A percentile compares a stretch with the other conserved stretches of the same genome.
These are phyloP conservation scores for Actias luna DNA, from an alignment of 2,888 invertebrate species.

Conservation along the genomic window DNA sequence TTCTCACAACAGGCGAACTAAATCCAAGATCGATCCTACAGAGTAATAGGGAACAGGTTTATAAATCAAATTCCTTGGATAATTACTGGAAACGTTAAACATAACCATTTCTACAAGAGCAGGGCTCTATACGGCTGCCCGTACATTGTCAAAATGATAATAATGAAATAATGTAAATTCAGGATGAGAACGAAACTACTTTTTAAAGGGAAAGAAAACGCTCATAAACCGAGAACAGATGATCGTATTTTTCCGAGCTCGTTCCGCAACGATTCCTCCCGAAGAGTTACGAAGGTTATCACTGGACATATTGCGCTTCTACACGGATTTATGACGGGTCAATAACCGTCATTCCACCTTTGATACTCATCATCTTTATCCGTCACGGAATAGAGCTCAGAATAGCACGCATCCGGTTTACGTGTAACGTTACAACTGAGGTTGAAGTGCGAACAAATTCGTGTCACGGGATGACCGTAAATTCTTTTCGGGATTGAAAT, in stretches of 20 bases:
- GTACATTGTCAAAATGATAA: no score
- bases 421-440: background rate
- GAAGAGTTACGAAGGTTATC: conserved; percentile 60
- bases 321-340: conserved; percentile 58
- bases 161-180: background rate
- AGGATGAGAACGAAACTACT: background rate
- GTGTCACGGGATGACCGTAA: conserved; percentile 6
- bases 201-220: background rate
- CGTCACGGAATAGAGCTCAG: background rate
- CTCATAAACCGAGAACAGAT: conserved; percentile 10
- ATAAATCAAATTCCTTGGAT: no score
- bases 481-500: conserved; percentile 1
- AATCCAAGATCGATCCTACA: no score
- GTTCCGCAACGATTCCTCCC: conserved; percentile 13
- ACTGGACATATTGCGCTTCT: conserved; percentile 55
- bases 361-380: background rate
- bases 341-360: conserved; percentile 25
- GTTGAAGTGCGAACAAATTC: background rate
- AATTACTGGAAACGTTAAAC: no score
- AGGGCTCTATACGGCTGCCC: no score
- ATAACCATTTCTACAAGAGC: no score
- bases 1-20: no score
- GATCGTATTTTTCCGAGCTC: conserved; percentile 6
- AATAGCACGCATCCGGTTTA: background rate
- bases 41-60: no score